Evolutionary conservation across 2,797 vertebrate genomes (phyloP), one percentile per base, ranked within the genome.

Genomic region (Macrochelys suwanniensis): DNA sequence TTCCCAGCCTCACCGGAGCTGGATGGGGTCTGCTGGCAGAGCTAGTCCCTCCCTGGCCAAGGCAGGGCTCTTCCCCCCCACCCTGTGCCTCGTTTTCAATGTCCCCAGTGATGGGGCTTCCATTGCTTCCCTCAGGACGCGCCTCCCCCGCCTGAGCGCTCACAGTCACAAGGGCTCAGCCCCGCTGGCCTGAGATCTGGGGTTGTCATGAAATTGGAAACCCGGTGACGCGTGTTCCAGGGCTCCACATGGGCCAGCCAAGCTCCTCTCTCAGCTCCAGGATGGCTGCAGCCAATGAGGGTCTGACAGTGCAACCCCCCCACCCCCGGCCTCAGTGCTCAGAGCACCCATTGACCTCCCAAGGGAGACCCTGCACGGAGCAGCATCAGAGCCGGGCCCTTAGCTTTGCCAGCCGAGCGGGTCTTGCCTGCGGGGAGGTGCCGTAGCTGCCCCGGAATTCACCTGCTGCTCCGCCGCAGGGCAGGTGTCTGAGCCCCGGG

Each of bases 81-180:
- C 37, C 6, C 9, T 3, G 19, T 21, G 65, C 19, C n/a, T 42
- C 5, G n/a, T 11, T 71, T 71, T 23, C n/a, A 71, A 10, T 3
- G n/a, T 37, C 19, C 9, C 9, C 1, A 37, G 9, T 21, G n/a
- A 6, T 37, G n/a, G 19, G 10, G n/a, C 2, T 19, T 61, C 54
- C 54, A 21, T 23, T 7, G 54, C 56, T 56, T 56, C 17, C 3
- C 37, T 71, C 19, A 23, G n/a, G n/a, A 71, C 23, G 17, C 3
- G 3, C 9, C n/a, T 11, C 17, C 65, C 65, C n/a, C 17, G 19
- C n/a, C 37, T 23, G 65, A n/a, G 61, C 16, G 17, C 33, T n/a
- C 33, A n/a, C 33, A 16, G 31, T n/a, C 15, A 8, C 7, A 17
- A 65, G 33, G 31, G 15, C 59, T 4, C 28, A 59, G 57, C 57